Evolutionary conservation across 2,113 vertebrate genomes (phyloP), one percentile per base, ranked within the genome.

Genomic region (Bothrops jararaca): DNA sequence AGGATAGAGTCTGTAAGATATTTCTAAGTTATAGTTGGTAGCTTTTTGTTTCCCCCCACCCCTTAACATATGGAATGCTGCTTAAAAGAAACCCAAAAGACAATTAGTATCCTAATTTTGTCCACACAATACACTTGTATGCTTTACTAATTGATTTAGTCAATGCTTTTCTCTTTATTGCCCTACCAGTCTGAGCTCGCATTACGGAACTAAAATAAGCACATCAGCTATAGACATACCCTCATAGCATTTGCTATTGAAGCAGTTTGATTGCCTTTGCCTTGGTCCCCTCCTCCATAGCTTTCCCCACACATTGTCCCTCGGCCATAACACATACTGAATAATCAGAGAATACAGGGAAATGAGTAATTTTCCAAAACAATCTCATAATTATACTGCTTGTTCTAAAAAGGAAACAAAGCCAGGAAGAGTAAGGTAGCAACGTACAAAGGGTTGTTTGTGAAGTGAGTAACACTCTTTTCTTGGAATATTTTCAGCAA

Each of bases 321-420:
- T 91, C 74, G 91, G 95, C 93, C 93, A 91, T 86, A 57, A 92
- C 94, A 96, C 89, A 94, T 94, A 96, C 58, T 94, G 53, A 93
- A 92, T 91, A 92, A 86, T 93, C 87, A 94, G 97, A 96, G 97
- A 96, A 96, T 95, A 93, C 85, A 94, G 96, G 97, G 98, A 98
- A 97, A 94, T 98, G 97, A 98, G 94, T 97, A 97, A 97, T 11
- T 88, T 95, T 97, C 96, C 94, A 95, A 97, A 95, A 94, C 90
- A 96, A 93, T 91, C 90, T 92, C 64, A 3, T 95, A 96, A 95
- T 94, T 94, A 94, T 94, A 85, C 85, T 91, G 89, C 0, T 48
- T 92, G 87, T 92, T 90, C 92, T 96, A 93, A 95, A 96, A 96
- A 53, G 9, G 93, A 96, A 97, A 97, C 97, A 97, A 97, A 98